phyloP scores from a whole-genome alignment of 35 echinoderm and acorn worm species.

The Amphiura filiformis region DNA sequence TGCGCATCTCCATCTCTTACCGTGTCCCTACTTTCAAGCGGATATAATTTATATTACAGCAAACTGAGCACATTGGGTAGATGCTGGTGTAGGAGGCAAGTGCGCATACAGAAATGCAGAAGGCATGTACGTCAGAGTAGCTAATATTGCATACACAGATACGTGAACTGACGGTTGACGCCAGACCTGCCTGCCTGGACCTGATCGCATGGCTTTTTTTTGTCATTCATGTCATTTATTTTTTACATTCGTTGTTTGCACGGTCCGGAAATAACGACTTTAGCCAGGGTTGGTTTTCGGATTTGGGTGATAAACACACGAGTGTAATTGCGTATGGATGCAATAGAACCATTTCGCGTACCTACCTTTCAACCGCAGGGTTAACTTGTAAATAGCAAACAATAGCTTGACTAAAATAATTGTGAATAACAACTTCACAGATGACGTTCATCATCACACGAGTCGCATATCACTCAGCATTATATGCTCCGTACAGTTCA shows the following conservation, averaged over 20 bases:
- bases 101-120: not conserved
- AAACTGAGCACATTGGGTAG: not conserved
- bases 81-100: not conserved
- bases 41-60: not conserved
- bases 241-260: not conserved
- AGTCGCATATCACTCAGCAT: too few species aligned
- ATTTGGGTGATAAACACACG: not conserved
- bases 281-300: not conserved
- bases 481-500: too few species aligned
- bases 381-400: too few species aligned
- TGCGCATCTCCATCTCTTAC: not conserved
- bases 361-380: too few species aligned
- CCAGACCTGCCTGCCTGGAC: not conserved
- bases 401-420: too few species aligned
- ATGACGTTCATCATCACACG: too few species aligned
- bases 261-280: not conserved
- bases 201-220: not conserved
- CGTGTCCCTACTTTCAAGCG: not conserved
- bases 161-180: conserved; percentile 5
- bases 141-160: not conserved
- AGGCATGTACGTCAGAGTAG: not conserved
- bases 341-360: too few species aligned
- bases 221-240: not conserved
- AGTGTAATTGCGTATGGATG: not conserved
- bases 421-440: too few species aligned